These are phyloP conservation scores for Poecile atricapillus DNA, from an alignment of 2,113 vertebrate genomes.

Conservation along the genomic window DNA sequence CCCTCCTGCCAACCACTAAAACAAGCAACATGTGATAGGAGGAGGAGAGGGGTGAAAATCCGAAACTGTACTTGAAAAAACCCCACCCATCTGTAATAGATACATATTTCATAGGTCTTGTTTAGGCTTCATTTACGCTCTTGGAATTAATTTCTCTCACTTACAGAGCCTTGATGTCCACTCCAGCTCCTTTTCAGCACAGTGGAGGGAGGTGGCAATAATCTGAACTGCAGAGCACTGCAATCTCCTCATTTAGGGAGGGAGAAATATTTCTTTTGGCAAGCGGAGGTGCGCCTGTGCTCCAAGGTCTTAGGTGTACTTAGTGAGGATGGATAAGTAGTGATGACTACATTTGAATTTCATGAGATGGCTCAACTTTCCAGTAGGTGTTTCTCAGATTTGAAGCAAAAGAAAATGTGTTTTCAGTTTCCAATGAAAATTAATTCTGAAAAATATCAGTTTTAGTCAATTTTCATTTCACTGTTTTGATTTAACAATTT, in stretches of 20 bases:
- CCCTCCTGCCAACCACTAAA: constrained; percentile 58
- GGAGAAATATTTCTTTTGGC: constrained; percentile 22
- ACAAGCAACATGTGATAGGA: constrained; percentile 52
- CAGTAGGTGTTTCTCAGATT: neutral
- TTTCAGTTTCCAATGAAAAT: constrained; percentile 20
- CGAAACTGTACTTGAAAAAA: neutral
- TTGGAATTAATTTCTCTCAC: neutral
- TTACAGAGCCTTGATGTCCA: neutral
- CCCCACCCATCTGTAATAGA: neutral
- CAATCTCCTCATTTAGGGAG: neutral
- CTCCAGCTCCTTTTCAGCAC: neutral
- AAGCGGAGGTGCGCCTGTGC: neutral
- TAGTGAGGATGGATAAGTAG: neutral
- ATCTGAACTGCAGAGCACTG: neutral
- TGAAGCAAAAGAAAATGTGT: neutral
- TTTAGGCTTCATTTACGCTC: neutral
- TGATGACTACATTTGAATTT: constrained; percentile 33
- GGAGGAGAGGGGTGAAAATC: constrained; percentile 37
- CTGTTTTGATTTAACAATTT: neutral
- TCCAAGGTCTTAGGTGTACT: constrained; percentile 1
- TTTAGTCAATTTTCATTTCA: constrained; percentile 21
- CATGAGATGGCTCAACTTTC: neutral
- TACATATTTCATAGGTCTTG: constrained; percentile 8
- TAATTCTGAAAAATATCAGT: neutral
- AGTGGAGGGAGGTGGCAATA: neutral